These are phyloP conservation scores for Gymnorhina tibicen DNA, from an alignment of 2,113 vertebrate genomes.

Conservation along the genomic window DNA sequence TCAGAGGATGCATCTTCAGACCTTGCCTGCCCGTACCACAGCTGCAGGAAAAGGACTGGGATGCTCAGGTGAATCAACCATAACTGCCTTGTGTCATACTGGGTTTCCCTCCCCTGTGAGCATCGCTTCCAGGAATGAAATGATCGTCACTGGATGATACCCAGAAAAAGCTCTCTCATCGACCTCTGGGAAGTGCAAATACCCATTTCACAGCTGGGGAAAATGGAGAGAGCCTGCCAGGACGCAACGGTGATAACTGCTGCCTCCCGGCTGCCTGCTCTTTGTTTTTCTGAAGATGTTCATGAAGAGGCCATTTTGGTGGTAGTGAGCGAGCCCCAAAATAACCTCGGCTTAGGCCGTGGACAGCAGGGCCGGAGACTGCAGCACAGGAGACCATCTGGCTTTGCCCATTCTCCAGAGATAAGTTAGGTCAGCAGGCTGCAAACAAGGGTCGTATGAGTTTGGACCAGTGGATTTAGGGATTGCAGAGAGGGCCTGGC, in stretches of 20 bases:
- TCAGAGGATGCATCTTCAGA: background rate
- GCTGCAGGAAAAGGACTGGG: background rate
- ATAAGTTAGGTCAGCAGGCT: background rate
- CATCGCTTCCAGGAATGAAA: background rate
- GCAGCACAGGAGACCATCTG: background rate
- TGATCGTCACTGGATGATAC: background rate
- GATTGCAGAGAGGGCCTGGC: background rate
- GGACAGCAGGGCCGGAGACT: background rate
- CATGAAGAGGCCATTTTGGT: background rate
- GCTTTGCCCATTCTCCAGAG: background rate
- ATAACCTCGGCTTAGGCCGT: background rate
- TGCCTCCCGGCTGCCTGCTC: background rate
- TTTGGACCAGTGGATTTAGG: background rate
- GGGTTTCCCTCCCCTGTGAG: background rate
- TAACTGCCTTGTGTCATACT: fast-evolving
- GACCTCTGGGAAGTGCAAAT: background rate
- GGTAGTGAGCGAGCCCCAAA: background rate
- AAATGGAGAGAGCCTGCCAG: background rate
- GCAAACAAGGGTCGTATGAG: background rate
- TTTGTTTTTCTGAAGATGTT: background rate
- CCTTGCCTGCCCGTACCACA: background rate
- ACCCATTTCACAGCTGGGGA: background rate
- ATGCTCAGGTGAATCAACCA: background rate
- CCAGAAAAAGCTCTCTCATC: background rate
- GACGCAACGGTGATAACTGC: background rate